These are phyloP conservation scores for Palythoa grandiflora DNA, from an alignment of 92 coral and sea anemone species.

Conservation along the genomic window DNA sequence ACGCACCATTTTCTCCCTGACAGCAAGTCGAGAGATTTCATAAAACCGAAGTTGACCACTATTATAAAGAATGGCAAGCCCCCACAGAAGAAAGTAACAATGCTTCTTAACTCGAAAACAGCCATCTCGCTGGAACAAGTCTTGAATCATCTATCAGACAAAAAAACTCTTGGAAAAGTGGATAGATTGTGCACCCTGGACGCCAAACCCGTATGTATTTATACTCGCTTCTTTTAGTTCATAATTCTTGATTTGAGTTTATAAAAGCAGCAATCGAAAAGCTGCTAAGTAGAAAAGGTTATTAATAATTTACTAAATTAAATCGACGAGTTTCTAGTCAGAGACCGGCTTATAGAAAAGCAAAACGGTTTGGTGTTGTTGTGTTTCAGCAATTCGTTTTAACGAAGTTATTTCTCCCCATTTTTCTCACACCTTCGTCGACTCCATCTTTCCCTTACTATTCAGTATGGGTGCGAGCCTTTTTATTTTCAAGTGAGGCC, in stretches of 20 bases:
- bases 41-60: conserved; percentile 95
- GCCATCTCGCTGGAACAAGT: conserved; percentile 93
- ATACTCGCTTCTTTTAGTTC: conserved; percentile 6
- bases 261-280: conserved; percentile 28
- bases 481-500: not conserved
- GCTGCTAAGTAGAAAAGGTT: conserved; percentile 27
- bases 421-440: conserved; percentile 29
- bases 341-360: not conserved
- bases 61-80: conserved; percentile 96
- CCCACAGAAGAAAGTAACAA: conserved; percentile 99
- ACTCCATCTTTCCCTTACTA: conserved; percentile 7
- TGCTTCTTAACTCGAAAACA: conserved; percentile 93
- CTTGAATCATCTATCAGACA: conserved; percentile 94
- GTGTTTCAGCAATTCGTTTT: conserved; percentile 1
- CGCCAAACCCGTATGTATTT: conserved; percentile 78
- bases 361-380: not conserved
- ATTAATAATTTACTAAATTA: conserved; percentile 34
- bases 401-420: not conserved
- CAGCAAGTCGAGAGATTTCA: conserved; percentile 81
- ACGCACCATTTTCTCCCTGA: not conserved
- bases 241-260: conserved; percentile 50
- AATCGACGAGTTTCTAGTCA: conserved; percentile 15
- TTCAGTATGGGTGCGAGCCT: not conserved
- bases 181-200: conserved; percentile 91
- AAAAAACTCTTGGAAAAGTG: conserved; percentile 97